Percentiles rank a stretch among this genome's conserved stretches.
Conservation (phyloP, 2,888 invertebrate genomes). For the Nymphalis polychloros region DNA sequence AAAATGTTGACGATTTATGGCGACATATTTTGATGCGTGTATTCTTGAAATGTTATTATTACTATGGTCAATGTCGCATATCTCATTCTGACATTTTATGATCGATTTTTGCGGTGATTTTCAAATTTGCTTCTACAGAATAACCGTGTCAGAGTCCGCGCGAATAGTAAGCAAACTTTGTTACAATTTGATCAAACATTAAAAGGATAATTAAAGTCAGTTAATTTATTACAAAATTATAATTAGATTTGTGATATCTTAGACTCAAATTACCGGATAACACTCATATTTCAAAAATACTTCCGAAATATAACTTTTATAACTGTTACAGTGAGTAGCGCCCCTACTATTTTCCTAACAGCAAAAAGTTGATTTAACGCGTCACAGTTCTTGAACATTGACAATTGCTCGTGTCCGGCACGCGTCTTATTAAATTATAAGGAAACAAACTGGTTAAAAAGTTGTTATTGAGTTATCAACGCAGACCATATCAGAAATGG, state of each 20-base stretch:
- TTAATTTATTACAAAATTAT: not conserved
- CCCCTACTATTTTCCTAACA: slow-evolving; percentile 39
- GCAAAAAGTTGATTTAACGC: slow-evolving; percentile 41
- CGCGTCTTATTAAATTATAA: slow-evolving; percentile 77
- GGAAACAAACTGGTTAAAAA: slow-evolving; percentile 49
- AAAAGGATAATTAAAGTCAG: not conserved
- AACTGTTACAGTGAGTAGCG: slow-evolving; percentile 30
- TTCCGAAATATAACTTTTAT: slow-evolving; percentile 28
- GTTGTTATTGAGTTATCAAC: not conserved
- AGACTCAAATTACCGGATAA: not conserved
- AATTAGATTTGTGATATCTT: not conserved
- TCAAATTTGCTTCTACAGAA: too few species aligned
- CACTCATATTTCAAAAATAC: slow-evolving; percentile 6
- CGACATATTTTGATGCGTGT: too few species aligned
- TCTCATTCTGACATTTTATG: too few species aligned
- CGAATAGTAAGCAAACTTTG: too few species aligned
- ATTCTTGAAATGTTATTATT: too few species aligned
- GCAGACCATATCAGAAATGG: not conserved
- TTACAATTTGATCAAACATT: not conserved
- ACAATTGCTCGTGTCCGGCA: slow-evolving; percentile 64
- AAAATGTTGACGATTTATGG: too few species aligned
- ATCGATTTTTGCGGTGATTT: too few species aligned
- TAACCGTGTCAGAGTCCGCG: too few species aligned
- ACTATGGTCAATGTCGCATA: too few species aligned
- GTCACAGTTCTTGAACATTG: slow-evolving; percentile 63